Base-by-base conservation (phyloP, 2,113 vertebrate species). In the Brachyistius frenatus region DNA sequence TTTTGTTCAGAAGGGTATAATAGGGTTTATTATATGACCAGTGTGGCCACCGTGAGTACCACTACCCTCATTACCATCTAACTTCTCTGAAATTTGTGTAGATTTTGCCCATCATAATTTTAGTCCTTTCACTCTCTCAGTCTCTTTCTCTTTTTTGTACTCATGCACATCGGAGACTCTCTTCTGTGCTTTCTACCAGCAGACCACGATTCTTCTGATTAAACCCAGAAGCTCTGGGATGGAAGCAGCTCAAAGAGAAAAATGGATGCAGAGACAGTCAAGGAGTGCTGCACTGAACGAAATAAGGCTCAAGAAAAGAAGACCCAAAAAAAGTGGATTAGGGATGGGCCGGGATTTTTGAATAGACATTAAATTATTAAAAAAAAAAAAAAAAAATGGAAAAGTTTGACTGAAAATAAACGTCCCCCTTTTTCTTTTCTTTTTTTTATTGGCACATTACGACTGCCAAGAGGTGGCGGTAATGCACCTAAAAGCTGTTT, bases 1-100 rank as follows among this genome's bases (percentile, higher is more conserved):
- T 80, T 79, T 81, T 58, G 39, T 78, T 85, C 71, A 68, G 62
- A 82, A 66, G 23, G 41, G 31, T 69, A 55, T 73, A 85, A 72
- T 65, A 30, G 37, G 23, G 63, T 64, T 75, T 78, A 32, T 76
- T 4, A 58, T 67, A 31, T 2, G 54, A 31, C 15, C 46, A 52
- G 46, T 50, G 74, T 79, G 73, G 41, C 46, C 36, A 37, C 63
- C 52, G 68, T 61, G 47, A 52, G 39, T 66, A 72, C 33, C 39
- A 23, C 37, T 14, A 15, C 46, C 49, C 65, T 86, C 72, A 85
- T 76, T 79, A 77, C 64, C 1, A 37, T 15, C 6, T 9, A 37
- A 54, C 75, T 79, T 62, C 44, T 49, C 41, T 55, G 49, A 23
- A 67, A 66, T 60, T 10, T 67, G 46, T 61, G 33, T 67, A 15